A percentile compares a stretch with the other conserved stretches of the same genome.
phyloP scores from a whole-genome alignment of 2,113 vertebrate species.

The Sprattus sprattus region DNA sequence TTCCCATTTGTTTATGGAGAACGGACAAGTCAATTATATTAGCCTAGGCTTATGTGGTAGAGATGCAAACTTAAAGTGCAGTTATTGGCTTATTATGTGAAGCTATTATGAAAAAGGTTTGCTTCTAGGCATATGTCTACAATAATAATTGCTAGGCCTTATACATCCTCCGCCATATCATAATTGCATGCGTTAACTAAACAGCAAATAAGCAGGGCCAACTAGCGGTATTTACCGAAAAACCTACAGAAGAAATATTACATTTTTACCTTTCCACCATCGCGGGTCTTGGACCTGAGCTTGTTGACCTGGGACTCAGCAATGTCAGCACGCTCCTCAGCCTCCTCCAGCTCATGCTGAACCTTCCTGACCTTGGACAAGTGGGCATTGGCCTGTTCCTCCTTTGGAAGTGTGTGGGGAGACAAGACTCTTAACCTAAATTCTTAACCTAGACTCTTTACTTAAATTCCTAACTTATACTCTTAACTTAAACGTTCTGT shows the following conservation, averaged over 20 bases:
- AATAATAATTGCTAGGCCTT: too few relatives aligned
- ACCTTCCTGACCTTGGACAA: constrained; percentile 72
- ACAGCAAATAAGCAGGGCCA: too few relatives aligned
- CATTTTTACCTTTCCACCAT: constrained; percentile 65
- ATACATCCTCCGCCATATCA: too few relatives aligned
- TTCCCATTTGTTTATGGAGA: too few relatives aligned
- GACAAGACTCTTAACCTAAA: background rate
- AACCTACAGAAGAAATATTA: background rate
- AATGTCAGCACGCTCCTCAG: constrained; percentile 79
- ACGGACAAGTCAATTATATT: too few relatives aligned
- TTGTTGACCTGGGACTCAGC: constrained; percentile 82
- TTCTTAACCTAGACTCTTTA: background rate
- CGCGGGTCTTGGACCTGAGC: constrained; percentile 74
- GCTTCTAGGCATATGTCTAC: too few relatives aligned
- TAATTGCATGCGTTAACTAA: too few relatives aligned
- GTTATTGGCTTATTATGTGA: too few relatives aligned
- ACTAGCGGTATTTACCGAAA: too few relatives aligned
- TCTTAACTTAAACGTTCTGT: background rate
- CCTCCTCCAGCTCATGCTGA: constrained; percentile 80
- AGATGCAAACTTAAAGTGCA: too few relatives aligned
- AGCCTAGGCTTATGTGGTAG: too few relatives aligned
- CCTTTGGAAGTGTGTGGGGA: constrained; percentile 49
- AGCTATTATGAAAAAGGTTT: too few relatives aligned
- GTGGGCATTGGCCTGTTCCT: constrained; percentile 62
- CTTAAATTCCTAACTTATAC: background rate